phyloP scores from a whole-genome alignment of 2,888 invertebrate genomes.

The Nephrotoma guestfalica region DNA sequence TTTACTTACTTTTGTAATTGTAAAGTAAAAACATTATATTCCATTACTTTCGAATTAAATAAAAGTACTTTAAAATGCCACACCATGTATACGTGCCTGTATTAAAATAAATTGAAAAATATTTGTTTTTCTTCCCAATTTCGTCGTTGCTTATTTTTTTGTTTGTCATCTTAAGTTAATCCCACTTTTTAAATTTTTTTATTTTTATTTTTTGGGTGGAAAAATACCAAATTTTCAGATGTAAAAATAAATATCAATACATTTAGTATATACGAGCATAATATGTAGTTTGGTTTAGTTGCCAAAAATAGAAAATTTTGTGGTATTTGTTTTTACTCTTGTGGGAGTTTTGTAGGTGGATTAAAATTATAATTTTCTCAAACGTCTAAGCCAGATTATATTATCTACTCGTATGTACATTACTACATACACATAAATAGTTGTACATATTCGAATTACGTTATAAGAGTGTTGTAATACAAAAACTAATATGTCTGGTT shows the following conservation, averaged over 20 bases:
- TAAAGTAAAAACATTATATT: too few species aligned
- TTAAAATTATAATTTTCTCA: neutral
- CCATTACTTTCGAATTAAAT: neutral
- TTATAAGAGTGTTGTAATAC: neutral
- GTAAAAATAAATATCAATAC: neutral
- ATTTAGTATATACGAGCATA: neutral
- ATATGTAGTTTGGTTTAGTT: neutral
- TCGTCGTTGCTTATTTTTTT: neutral
- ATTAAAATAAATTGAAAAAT: neutral
- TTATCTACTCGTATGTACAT: neutral
- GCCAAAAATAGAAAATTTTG: neutral
- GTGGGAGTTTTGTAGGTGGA: neutral
- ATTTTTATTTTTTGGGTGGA: neutral
- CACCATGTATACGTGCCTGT: neutral
- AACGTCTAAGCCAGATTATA: neutral
- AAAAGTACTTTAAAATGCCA: neutral
- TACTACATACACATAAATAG: neutral
- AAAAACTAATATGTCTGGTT: neutral
- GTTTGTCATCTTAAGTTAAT: neutral
- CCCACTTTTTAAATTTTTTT: neutral
- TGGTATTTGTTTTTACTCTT: neutral
- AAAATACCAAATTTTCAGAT: neutral
- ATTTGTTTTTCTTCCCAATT: neutral
- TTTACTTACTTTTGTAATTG: too few species aligned
- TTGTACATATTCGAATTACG: neutral